These are phyloP conservation scores for Lates japonicus DNA, from an alignment of 2,797 vertebrate species.

Conservation along the genomic window DNA sequence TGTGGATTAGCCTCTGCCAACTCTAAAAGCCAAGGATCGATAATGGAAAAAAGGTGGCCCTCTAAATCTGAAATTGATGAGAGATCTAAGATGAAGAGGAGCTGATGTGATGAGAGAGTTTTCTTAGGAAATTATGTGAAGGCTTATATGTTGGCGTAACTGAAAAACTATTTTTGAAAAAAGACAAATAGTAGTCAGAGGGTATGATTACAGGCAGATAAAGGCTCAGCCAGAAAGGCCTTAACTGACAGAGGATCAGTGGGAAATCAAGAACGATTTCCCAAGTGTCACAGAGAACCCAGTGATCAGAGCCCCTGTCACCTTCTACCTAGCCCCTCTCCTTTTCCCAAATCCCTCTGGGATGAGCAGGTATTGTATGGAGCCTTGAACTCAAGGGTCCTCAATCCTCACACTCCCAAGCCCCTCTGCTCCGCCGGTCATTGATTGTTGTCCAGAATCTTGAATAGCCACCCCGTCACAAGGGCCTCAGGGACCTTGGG, in stretches of 20 bases:
- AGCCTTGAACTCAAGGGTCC: conserved; percentile 76
- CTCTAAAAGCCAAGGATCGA: conserved; percentile 59
- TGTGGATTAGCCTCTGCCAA: conserved; percentile 53
- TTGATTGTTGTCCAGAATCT: conserved; percentile 73
- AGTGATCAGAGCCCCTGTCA: conserved; percentile 68
- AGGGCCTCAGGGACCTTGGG: conserved; percentile 30
- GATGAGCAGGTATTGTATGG: conserved; percentile 78
- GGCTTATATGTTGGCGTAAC: conserved; percentile 10
- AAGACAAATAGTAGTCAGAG: conserved; percentile 32
- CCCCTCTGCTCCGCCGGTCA: conserved; percentile 56
- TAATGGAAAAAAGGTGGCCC: conserved; percentile 45
- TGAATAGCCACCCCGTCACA: conserved; percentile 59
- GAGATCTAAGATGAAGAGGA: conserved; percentile 8
- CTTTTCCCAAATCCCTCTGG: conserved; percentile 68
- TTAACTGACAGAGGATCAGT: conserved; percentile 45
- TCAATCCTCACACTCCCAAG: conserved; percentile 58
- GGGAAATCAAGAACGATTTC: conserved; percentile 68
- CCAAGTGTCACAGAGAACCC: conserved; percentile 56
- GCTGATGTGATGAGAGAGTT: conserved; percentile 1
- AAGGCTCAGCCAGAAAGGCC: conserved; percentile 35
- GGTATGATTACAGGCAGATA: conserved; percentile 52
- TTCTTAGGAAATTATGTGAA: conserved; percentile 19
- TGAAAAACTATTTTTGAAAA: conserved; percentile 26
- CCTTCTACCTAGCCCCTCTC: conserved; percentile 59
- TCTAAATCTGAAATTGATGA: conserved; percentile 47